Evolutionary conservation across 2,113 vertebrate genomes (phyloP), one percentile per base, ranked within the genome.

Genomic region (Xenopus laevis): DNA sequence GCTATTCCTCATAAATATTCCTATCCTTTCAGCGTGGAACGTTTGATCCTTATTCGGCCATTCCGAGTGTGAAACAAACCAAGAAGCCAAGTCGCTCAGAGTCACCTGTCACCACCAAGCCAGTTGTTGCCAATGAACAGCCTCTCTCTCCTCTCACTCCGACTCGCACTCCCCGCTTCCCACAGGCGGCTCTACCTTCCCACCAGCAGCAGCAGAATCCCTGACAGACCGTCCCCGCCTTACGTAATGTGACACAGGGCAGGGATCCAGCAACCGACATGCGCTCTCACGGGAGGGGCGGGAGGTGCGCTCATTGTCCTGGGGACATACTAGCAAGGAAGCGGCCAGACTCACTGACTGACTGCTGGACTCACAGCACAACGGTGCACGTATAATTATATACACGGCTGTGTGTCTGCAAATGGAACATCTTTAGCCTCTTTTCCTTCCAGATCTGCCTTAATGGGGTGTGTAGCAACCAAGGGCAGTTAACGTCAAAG

Each of bases 1-100:
- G 71, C 69, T 80, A 21, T 85, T 89, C 82, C 83, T 89, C 91
- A 91, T 90, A 82, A 27, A 87, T 91, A 87, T 10, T 79, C 77
- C 83, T 78, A 13, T 79, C 52, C 53, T 69, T 78, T 72, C 80
- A 83, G 85, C 68, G 84, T 79, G 82, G 78, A 66, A 30, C 81
- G 71, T 0, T 4, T 61, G 1, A 23, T 66, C 9, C 65, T 1
- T 30, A 71, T 77, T 83, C 78, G 83, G 81, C 85, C 88, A 90
- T 87, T 90, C 90, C 90, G 83, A 84, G 82, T 0, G 68, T 73
- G 47, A 9, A 10, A 82, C 16, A 79, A 76, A 79, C 72, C 74
- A 57, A 75, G 68, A 74, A 59, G 65, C 46, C 10, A 53, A 50
- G 0, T 67, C 6, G 76, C 75, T 0, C 65, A 47, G 7, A 70